Percentiles rank a stretch among this genome's conserved stretches.
Conservation (phyloP, 2,113 vertebrate genomes). For the Cyanoramphus novaezelandiae region DNA sequence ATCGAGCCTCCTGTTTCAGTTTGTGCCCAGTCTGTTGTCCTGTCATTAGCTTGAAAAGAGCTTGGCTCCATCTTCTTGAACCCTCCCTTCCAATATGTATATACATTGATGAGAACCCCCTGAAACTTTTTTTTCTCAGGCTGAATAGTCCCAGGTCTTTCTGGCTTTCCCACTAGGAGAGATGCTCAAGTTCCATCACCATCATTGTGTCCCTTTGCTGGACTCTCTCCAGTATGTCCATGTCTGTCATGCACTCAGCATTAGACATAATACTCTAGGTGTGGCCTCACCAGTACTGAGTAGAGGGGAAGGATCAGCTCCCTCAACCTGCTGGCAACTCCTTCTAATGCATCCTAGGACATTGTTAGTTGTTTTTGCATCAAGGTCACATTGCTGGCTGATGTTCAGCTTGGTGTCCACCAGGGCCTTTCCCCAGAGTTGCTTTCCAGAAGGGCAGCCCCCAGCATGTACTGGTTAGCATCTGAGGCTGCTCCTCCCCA, state of each 20-base stretch:
- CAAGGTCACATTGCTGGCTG: background rate
- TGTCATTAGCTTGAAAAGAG: background rate
- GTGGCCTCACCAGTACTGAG: no score
- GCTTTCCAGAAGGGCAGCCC: accelerated
- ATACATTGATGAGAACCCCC: background rate
- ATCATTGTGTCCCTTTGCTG: background rate
- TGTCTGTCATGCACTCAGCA: background rate
- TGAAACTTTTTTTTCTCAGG: background rate
- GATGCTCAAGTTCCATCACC: background rate
- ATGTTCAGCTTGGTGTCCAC: background rate
- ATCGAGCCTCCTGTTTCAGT: background rate
- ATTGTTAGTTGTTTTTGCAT: background rate
- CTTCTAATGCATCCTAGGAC: background rate
- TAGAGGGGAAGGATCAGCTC: background rate
- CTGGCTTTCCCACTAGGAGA: background rate
- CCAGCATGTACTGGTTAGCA: accelerated
- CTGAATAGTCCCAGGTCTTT: background rate
- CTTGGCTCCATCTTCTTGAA: background rate
- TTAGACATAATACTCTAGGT: background rate
- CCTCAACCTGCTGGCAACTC: accelerated
- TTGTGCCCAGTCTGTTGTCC: background rate
- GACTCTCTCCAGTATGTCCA: background rate
- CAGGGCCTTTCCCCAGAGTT: background rate
- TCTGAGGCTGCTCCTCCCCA: background rate
- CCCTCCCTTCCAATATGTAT: background rate